These are phyloP conservation scores for Pseudomugil gertrudae DNA, from an alignment of 2,797 vertebrate species.

Conservation along the genomic window DNA sequence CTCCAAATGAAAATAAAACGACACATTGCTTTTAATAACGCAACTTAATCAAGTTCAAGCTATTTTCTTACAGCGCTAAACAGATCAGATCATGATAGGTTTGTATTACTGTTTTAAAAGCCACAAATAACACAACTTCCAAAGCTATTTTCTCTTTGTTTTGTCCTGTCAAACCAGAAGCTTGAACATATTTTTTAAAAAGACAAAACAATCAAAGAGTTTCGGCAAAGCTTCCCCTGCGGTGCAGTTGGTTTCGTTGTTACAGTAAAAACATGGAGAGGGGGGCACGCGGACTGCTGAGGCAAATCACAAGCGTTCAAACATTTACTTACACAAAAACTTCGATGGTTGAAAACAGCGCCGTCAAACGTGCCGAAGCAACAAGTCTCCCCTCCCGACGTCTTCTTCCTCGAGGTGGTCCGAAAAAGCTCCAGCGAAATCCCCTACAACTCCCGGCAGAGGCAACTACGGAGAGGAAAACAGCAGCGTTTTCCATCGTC, in stretches of 20 bases:
- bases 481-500: constrained; percentile 86
- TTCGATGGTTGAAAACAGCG: constrained; percentile 53
- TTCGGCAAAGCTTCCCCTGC: constrained; percentile 32
- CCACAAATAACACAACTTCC: not conserved
- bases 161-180: not conserved
- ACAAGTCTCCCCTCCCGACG: constrained; percentile 90
- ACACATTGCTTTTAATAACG: not conserved
- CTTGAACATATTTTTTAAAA: not conserved
- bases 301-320: constrained; percentile 17
- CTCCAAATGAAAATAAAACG: not conserved
- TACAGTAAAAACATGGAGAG: constrained; percentile 60
- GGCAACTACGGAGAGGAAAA: constrained; percentile 88
- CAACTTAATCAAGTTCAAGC: constrained; percentile 7
- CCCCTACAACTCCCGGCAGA: constrained; percentile 89
- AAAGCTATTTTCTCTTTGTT: not conserved
- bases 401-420: constrained; percentile 88
- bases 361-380: constrained; percentile 83
- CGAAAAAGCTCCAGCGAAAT: constrained; percentile 90
- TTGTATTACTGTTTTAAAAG: constrained; percentile 4
- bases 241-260: constrained; percentile 21
- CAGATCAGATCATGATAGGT: not conserved
- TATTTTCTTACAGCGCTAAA: constrained; percentile 18
- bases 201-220: constrained; percentile 42
- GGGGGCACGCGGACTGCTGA: not conserved
- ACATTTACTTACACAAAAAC: constrained; percentile 82